A percentile compares a stretch with the other conserved stretches of the same genome.
phyloP scores from a whole-genome alignment of 2,113 vertebrate genomes.

The Notechis scutatus region DNA sequence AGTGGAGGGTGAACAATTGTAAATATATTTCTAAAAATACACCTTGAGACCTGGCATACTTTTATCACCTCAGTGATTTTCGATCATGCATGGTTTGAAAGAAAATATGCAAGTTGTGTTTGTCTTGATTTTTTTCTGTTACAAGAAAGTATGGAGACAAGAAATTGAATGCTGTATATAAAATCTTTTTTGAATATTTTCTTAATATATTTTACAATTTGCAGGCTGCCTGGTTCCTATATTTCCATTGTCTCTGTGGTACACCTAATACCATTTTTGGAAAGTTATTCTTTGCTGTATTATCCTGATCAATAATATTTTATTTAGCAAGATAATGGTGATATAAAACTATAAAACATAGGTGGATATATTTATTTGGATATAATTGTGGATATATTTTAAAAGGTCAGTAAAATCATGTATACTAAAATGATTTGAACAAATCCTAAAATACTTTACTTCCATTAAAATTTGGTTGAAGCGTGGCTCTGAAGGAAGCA shows the following conservation, averaged over 20 bases:
- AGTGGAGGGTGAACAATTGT: neutral
- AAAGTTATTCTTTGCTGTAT: neutral
- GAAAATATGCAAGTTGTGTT: neutral
- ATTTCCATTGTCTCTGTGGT: too few relatives aligned
- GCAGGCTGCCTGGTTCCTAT: neutral
- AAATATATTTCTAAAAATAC: neutral
- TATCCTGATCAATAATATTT: neutral
- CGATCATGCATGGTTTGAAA: neutral
- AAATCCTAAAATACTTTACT: neutral
- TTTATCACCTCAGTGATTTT: neutral
- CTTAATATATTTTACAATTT: neutral
- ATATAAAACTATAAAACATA: neutral
- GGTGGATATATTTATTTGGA: neutral
- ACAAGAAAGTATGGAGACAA: neutral
- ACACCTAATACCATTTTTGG: neutral
- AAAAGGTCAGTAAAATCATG: neutral
- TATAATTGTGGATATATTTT: neutral
- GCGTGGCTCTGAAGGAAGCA: neutral
- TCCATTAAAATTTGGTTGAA: neutral
- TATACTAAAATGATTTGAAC: neutral
- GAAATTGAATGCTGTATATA: neutral
- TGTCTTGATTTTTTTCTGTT: neutral
- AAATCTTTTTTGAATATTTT: neutral
- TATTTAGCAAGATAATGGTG: neutral
- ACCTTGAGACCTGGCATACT: neutral